Evolutionary conservation across 92 coral and sea anemone species (phyloP).

Genomic region (Virgularia gustaviana): DNA sequence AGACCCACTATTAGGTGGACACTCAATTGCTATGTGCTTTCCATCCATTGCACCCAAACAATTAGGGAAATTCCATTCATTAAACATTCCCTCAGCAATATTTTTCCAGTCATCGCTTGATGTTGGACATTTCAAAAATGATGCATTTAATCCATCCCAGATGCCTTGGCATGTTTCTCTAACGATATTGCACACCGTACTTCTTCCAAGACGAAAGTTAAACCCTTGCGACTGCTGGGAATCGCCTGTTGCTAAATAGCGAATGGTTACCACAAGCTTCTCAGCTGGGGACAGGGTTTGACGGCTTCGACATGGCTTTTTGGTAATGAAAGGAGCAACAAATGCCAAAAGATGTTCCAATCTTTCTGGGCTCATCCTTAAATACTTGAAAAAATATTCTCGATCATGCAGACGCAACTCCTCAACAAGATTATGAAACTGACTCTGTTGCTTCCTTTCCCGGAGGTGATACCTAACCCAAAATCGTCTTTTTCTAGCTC

Average conservation of each 20-base stretch:
- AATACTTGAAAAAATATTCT: slow-evolving; percentile 50
- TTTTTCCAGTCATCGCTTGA: slow-evolving; percentile 41
- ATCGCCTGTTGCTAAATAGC: slow-evolving; percentile 39
- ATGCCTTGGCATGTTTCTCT: slow-evolving; percentile 28
- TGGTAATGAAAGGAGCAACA: slow-evolving; percentile 23
- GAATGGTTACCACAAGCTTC: slow-evolving; percentile 30
- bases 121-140: slow-evolving; percentile 34
- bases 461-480: slow-evolving; percentile 45
- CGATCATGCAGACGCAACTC: slow-evolving; percentile 47
- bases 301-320: slow-evolving; percentile 35
- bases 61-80: slow-evolving; percentile 41
- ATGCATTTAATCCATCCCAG: slow-evolving; percentile 41
- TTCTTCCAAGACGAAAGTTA: slow-evolving; percentile 34
- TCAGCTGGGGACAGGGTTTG: slow-evolving; percentile 29
- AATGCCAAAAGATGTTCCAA: slow-evolving; percentile 20
- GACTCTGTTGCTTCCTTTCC: slow-evolving; percentile 38
- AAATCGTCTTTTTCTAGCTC: slow-evolving; percentile 40
- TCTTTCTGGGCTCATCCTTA: slow-evolving; percentile 38
- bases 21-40: slow-evolving; percentile 23
- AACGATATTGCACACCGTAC: slow-evolving; percentile 36
- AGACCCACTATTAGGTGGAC: slow-evolving; percentile 29
- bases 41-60: no score
- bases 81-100: slow-evolving; percentile 47
- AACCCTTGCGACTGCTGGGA: slow-evolving; percentile 30
- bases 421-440: slow-evolving; percentile 34